These are phyloP conservation scores for Lithophane socia DNA, from an alignment of 2,888 invertebrate genomes.

Conservation along the genomic window DNA sequence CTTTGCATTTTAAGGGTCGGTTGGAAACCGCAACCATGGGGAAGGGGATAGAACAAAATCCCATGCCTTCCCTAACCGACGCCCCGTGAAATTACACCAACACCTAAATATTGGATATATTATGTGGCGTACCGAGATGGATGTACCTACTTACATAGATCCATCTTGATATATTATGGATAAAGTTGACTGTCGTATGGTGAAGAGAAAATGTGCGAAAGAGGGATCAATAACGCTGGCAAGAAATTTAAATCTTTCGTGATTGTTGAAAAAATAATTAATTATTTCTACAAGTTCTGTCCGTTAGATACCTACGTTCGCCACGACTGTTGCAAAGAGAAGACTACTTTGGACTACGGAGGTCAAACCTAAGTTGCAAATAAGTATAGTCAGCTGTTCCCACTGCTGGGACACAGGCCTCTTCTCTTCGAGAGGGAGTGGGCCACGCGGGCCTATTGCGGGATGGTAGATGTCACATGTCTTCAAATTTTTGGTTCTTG, in stretches of 20 bases:
- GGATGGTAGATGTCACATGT: too few species aligned
- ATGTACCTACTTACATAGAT: neutral
- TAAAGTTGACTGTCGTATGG: neutral
- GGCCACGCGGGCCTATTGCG: too few species aligned
- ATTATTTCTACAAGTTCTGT: neutral
- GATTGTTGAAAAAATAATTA: neutral
- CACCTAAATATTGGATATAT: constrained; percentile 52
- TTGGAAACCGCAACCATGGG: constrained; percentile 46
- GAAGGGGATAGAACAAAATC: constrained; percentile 36
- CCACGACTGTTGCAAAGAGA: neutral
- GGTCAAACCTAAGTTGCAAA: neutral
- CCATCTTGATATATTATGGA: neutral
- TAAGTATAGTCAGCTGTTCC: too few species aligned
- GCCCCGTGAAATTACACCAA: constrained; percentile 65
- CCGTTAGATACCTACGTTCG: neutral
- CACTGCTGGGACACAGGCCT: too few species aligned
- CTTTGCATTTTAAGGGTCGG: constrained; percentile 63
- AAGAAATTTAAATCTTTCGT: too few species aligned
- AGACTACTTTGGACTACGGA: too few species aligned
- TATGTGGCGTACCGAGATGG: constrained; percentile 1
- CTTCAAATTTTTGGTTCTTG: too few species aligned
- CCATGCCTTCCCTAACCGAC: constrained; percentile 41
- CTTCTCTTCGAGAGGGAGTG: too few species aligned
- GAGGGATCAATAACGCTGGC: neutral
- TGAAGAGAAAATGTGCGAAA: neutral